Percentiles rank a stretch among this genome's conserved stretches.
These are phyloP conservation scores for Agriopis aurantiaria DNA, from an alignment of 2,888 invertebrate species.

Conservation along the genomic window DNA sequence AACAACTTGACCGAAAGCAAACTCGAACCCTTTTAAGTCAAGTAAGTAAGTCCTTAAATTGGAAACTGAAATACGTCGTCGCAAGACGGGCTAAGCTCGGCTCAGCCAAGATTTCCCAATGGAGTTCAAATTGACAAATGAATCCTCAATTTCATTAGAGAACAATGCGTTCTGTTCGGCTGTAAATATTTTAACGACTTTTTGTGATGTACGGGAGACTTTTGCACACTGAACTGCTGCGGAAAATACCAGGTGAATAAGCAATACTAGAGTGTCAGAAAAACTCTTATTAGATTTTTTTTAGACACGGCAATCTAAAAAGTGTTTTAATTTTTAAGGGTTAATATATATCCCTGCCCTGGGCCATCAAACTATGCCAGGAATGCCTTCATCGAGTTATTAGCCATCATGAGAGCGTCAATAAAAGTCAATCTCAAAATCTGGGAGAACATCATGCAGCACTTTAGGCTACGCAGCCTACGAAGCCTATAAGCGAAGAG, in stretches of 20 bases:
- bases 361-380: no score
- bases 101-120: slow-evolving; percentile 35
- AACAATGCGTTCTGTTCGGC: slow-evolving; percentile 40
- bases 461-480: no score
- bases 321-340: no score
- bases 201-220: slow-evolving; percentile 6
- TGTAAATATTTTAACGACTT: slow-evolving; percentile 53
- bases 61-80: slow-evolving; percentile 11
- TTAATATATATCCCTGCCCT: no score
- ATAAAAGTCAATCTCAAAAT: no score
- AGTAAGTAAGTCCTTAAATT: slow-evolving; percentile 23
- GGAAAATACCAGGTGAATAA: neutral
- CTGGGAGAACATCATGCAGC: no score
- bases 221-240: neutral
- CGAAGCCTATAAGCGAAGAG: no score
- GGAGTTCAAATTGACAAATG: slow-evolving; percentile 45
- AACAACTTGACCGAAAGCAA: slow-evolving; percentile 5
- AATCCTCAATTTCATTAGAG: slow-evolving; percentile 52
- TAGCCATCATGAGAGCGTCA: no score
- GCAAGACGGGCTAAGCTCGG: slow-evolving; percentile 7
- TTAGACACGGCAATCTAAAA: no score
- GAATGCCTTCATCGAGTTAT: no score
- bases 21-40: slow-evolving; percentile 4
- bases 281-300: no score
- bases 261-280: no score